Evolutionary conservation across 1,140 invertebrate genomes (phyloP).

Genomic region (Sycophaga agraensis): DNA sequence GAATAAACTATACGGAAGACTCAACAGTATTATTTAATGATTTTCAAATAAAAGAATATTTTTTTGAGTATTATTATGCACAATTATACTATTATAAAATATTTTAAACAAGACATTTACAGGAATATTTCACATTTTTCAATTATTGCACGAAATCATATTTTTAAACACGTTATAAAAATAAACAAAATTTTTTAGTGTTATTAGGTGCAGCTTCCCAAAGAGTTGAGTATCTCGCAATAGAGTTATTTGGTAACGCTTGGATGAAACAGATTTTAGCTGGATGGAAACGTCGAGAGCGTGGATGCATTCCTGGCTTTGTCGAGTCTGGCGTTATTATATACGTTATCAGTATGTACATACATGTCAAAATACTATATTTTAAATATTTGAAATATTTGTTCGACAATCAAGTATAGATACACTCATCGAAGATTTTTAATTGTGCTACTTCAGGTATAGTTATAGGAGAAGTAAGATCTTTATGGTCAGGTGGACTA

Average conservation of each 20-base stretch:
- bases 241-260: slow-evolving; percentile 75
- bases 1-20: too few species aligned
- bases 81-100: too few species aligned
- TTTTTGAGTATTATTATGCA: too few species aligned
- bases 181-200: slow-evolving; percentile 60
- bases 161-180: too few species aligned
- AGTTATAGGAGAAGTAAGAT: slow-evolving; percentile 84
- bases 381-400: neutral
- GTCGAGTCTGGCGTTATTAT: slow-evolving; percentile 81
- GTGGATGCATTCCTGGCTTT: slow-evolving; percentile 81
- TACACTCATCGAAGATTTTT: too few species aligned
- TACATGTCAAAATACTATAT: too few species aligned
- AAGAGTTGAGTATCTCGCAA: slow-evolving; percentile 73
- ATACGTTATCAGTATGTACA: slow-evolving; percentile 77
- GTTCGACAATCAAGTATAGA: too few species aligned
- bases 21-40: too few species aligned
- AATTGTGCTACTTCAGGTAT: slow-evolving; percentile 65
- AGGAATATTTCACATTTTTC: too few species aligned
- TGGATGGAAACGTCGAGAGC: slow-evolving; percentile 75
- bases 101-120: too few species aligned
- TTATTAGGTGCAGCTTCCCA: slow-evolving; percentile 81
- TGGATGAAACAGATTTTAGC: slow-evolving; percentile 71
- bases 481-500: slow-evolving; percentile 86
- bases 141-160: too few species aligned
- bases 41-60: too few species aligned